Conservation (phyloP, 2,797 vertebrate species). For the Microtus californicus region DNA sequence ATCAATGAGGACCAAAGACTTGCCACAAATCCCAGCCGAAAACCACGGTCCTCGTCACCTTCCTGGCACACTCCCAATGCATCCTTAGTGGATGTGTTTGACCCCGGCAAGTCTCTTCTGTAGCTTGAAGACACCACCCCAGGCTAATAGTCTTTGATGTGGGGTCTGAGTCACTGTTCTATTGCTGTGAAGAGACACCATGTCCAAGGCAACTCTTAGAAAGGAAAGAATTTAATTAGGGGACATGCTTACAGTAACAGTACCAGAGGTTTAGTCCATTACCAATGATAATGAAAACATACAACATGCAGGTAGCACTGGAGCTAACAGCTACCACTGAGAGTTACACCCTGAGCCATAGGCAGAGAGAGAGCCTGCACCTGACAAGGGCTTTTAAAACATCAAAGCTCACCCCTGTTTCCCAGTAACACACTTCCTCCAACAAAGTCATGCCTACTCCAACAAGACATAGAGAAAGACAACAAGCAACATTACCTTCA, state of each 20-base stretch:
- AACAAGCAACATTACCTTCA: rapidly evolving
- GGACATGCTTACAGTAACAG: background rate
- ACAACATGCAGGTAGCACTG: background rate
- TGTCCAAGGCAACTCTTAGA: background rate
- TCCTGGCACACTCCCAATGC: background rate
- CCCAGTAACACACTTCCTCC: background rate
- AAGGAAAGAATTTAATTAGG: background rate
- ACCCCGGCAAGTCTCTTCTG: too few relatives aligned
- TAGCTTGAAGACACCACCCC: background rate
- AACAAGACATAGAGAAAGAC: background rate
- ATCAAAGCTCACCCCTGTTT: too few relatives aligned
- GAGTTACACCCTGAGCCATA: background rate
- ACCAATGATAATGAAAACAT: too few relatives aligned
- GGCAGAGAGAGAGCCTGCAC: background rate
- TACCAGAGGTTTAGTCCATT: background rate
- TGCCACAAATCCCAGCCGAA: background rate
- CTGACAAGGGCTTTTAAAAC: background rate
- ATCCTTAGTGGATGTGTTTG: too few relatives aligned
- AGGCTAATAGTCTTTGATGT: background rate
- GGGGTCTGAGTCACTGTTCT: background rate
- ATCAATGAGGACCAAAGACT: background rate
- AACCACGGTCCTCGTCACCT: background rate
- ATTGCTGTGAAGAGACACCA: background rate
- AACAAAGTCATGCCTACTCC: background rate
- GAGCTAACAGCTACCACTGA: background rate